Conservation (phyloP, 2,797 vertebrate species). For the Sylvia borin region DNA sequence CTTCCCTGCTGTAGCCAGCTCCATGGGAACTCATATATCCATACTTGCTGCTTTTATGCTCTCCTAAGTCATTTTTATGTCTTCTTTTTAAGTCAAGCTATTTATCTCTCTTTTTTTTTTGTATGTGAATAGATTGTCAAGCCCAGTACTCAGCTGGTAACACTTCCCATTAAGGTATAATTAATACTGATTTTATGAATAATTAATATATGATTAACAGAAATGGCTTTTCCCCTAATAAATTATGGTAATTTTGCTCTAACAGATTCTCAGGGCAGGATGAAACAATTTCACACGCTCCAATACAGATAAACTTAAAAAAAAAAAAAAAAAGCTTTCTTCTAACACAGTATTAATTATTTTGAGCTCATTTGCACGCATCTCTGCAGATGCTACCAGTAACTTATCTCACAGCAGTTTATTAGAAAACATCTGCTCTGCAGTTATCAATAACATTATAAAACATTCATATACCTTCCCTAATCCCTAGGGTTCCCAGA, state of each 20-base stretch:
- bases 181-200: constrained; percentile 72
- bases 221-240: constrained; percentile 57
- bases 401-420: constrained; percentile 45
- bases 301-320: neutral
- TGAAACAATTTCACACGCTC: neutral
- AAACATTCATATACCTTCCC: constrained; percentile 36
- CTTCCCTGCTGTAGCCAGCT: neutral
- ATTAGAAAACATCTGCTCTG: constrained; percentile 9
- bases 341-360: constrained; percentile 32
- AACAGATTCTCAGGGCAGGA: neutral
- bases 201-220: constrained; percentile 72
- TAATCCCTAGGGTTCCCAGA: neutral
- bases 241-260: constrained; percentile 51
- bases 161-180: constrained; percentile 50
- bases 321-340: neutral
- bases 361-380: constrained; percentile 27
- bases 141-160: constrained; percentile 37
- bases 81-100: constrained; percentile 29
- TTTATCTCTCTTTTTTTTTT: neutral
- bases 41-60: constrained; percentile 55
- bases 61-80: constrained; percentile 68
- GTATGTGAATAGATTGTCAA: neutral
- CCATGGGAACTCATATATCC: constrained; percentile 48
- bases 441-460: constrained; percentile 56
- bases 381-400: constrained; percentile 5